Conservation (phyloP, 1,140 invertebrate species). For the Ceratoteleas bidentatus region DNA sequence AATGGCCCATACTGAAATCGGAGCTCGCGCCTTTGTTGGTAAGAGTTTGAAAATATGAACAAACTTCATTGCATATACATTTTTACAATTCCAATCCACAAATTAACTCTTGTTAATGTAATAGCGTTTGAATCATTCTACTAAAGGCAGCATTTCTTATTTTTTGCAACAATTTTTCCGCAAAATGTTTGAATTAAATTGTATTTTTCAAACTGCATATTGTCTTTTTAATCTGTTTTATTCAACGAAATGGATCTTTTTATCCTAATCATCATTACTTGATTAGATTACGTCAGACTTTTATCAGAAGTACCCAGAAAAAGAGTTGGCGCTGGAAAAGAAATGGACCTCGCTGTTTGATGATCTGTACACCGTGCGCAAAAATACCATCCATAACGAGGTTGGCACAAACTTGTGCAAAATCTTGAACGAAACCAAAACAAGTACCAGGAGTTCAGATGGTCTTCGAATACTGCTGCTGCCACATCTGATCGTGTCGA, state of each 20-base stretch:
- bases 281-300: not conserved
- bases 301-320: not conserved
- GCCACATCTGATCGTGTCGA: conserved; percentile 12
- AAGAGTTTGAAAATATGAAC: not conserved
- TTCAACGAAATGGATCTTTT: no score
- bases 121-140: no score
- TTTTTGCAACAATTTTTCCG: no score
- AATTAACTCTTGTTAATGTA: no score
- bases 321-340: not conserved
- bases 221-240: no score
- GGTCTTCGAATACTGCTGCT: conserved; percentile 3
- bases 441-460: not conserved
- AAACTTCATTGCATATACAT: not conserved
- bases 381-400: not conserved
- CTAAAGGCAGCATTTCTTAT: no score
- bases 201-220: no score
- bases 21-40: conserved; percentile 6
- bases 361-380: not conserved
- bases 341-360: not conserved
- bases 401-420: not conserved
- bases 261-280: no score
- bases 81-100: not conserved
- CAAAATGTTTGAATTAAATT: no score
- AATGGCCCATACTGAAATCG: conserved; percentile 21
- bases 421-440: not conserved